phyloP scores from a whole-genome alignment of 2,888 invertebrate genomes.

The Tenthredo distinguenda region DNA sequence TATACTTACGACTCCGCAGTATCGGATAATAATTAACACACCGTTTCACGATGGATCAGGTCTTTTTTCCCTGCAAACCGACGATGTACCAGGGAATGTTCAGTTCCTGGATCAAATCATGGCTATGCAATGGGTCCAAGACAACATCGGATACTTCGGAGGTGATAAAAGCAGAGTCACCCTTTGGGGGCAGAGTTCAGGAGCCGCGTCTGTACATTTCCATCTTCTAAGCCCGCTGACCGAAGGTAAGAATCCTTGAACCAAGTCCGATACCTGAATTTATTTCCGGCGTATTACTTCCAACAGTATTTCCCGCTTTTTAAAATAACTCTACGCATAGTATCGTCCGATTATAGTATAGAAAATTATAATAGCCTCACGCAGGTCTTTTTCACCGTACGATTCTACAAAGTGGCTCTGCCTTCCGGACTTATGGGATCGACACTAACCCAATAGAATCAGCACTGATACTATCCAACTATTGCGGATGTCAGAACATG shows the following conservation, averaged over 20 bases:
- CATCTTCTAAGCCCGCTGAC: slow-evolving; percentile 77
- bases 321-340: background rate
- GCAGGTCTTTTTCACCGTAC: slow-evolving; percentile 78
- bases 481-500: slow-evolving; percentile 72
- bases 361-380: too few species aligned
- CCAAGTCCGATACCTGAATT: background rate
- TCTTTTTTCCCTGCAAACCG: slow-evolving; percentile 78
- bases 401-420: slow-evolving; percentile 80
- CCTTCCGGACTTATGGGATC: slow-evolving; percentile 79
- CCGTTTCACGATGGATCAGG: slow-evolving; percentile 67
- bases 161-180: slow-evolving; percentile 79
- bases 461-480: slow-evolving; percentile 74
- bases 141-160: slow-evolving; percentile 79
- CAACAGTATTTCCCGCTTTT: too few species aligned
- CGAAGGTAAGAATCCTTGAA: slow-evolving; percentile 43
- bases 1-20: background rate
- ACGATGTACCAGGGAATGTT: slow-evolving; percentile 80
- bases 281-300: background rate
- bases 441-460: slow-evolving; percentile 74
- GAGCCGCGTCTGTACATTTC: slow-evolving; percentile 78
- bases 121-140: slow-evolving; percentile 80
- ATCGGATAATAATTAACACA: background rate
- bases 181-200: slow-evolving; percentile 81
- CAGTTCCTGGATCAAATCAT: slow-evolving; percentile 79
- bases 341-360: background rate